Percentiles rank a stretch among this genome's conserved stretches.
Conservation (phyloP, 2,888 invertebrate species). For the Mechanitis messenoides region DNA sequence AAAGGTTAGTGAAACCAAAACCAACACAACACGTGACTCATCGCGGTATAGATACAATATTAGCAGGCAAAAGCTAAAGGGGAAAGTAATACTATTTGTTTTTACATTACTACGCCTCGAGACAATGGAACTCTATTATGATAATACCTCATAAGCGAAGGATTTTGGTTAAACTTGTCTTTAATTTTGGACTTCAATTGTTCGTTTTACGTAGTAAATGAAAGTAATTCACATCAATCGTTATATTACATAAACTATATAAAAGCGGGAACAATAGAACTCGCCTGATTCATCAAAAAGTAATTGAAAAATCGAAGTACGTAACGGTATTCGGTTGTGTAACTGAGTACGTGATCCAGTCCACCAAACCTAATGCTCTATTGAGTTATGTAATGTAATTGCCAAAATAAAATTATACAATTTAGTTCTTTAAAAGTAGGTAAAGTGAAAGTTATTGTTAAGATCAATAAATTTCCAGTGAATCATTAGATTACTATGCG, state of each 20-base stretch:
- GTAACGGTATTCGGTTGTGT: slow-evolving; percentile 63
- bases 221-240: slow-evolving; percentile 61
- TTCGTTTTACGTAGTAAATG: slow-evolving; percentile 53
- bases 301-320: slow-evolving; percentile 59
- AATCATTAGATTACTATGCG: slow-evolving; percentile 17
- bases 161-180: slow-evolving; percentile 38
- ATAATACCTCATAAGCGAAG: slow-evolving; percentile 3
- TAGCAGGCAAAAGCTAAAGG: slow-evolving; percentile 68
- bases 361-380: slow-evolving; percentile 50
- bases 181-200: slow-evolving; percentile 50
- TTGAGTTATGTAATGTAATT: slow-evolving; percentile 67
- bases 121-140: slow-evolving; percentile 14
- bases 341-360: slow-evolving; percentile 70
- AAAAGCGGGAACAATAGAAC: slow-evolving; percentile 38
- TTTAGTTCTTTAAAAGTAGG: slow-evolving; percentile 45
- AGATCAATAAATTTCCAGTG: slow-evolving; percentile 10
- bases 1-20: slow-evolving; percentile 68
- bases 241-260: slow-evolving; percentile 46
- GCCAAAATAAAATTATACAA: slow-evolving; percentile 62
- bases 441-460: slow-evolving; percentile 58
- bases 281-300: slow-evolving; percentile 52
- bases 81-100: slow-evolving; percentile 73
- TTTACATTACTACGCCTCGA: slow-evolving; percentile 48
- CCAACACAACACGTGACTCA: slow-evolving; percentile 63
- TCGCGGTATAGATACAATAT: slow-evolving; percentile 62